Percentiles rank a stretch among this genome's conserved stretches.
Evolutionary conservation across 2,113 vertebrate genomes (phyloP).

Genomic region (Lophura nycthemera): DNA sequence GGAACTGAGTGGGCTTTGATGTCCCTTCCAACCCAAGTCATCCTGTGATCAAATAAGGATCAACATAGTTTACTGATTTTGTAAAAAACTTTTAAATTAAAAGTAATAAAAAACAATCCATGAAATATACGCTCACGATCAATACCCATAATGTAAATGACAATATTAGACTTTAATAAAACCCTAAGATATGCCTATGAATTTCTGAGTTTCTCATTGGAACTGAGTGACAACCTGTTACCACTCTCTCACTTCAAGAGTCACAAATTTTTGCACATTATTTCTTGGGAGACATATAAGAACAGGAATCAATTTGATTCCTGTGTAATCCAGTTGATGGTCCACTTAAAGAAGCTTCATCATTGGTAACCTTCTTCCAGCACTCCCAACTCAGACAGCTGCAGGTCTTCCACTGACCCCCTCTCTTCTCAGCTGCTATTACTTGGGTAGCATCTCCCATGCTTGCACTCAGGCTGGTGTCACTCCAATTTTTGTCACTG

Average conservation of each 20-base stretch:
- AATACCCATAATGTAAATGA: neutral
- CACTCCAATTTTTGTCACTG: neutral
- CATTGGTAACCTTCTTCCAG: neutral
- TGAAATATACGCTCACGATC: neutral
- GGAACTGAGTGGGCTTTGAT: too few relatives aligned
- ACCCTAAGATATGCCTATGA: accelerated
- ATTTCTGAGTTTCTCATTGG: neutral
- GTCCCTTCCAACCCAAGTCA: too few relatives aligned
- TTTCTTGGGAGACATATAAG: too few relatives aligned
- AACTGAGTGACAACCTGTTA: neutral
- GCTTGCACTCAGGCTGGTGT: neutral
- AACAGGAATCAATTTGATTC: neutral
- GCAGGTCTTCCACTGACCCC: neutral
- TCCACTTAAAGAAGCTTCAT: neutral
- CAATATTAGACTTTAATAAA: neutral
- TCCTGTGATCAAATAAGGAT: neutral
- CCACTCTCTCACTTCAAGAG: neutral
- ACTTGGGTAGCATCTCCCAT: neutral
- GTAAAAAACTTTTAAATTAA: neutral
- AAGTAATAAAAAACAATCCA: neutral
- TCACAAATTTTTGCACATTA: neutral
- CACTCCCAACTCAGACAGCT: neutral
- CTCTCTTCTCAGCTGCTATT: neutral
- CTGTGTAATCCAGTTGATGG: neutral
- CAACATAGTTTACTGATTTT: neutral